phyloP scores from a whole-genome alignment of 2,797 vertebrate species.

The Coluber constrictor region DNA sequence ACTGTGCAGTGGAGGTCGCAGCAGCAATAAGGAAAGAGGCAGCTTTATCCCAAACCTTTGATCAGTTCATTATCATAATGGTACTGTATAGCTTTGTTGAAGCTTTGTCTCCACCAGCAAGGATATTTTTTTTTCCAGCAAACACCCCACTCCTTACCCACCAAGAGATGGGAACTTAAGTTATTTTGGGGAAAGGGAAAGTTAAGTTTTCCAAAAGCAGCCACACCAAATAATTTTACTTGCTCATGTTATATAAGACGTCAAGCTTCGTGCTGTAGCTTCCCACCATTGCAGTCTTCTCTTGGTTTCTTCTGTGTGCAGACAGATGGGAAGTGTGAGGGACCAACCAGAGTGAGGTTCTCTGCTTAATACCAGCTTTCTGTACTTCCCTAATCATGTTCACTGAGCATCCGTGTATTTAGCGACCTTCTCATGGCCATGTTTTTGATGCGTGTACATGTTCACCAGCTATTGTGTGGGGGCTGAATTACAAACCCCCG shows the following conservation, averaged over 20 bases:
- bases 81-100: background rate
- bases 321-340: conserved; percentile 10
- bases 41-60: background rate
- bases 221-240: background rate
- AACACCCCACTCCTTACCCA: background rate
- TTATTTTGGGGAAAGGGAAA: background rate
- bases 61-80: conserved; percentile 18
- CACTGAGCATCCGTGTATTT: conserved; percentile 25
- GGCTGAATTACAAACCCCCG: conserved; percentile 32
- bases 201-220: background rate
- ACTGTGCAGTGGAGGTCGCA: conserved; percentile 30
- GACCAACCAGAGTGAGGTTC: background rate
- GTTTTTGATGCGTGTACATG: conserved; percentile 34
- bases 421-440: conserved; percentile 8
- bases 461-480: conserved; percentile 2
- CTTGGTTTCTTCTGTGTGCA: background rate
- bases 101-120: background rate
- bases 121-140: rapidly evolving
- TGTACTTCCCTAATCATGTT: conserved; percentile 1
- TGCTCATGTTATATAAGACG: conserved; percentile 17
- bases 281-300: background rate
- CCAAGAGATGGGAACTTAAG: background rate
- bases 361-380: background rate
- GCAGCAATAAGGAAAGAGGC: background rate
- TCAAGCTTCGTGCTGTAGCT: background rate